Conservation (phyloP, 2,888 invertebrate species). For the Agrotis exclamationis region DNA sequence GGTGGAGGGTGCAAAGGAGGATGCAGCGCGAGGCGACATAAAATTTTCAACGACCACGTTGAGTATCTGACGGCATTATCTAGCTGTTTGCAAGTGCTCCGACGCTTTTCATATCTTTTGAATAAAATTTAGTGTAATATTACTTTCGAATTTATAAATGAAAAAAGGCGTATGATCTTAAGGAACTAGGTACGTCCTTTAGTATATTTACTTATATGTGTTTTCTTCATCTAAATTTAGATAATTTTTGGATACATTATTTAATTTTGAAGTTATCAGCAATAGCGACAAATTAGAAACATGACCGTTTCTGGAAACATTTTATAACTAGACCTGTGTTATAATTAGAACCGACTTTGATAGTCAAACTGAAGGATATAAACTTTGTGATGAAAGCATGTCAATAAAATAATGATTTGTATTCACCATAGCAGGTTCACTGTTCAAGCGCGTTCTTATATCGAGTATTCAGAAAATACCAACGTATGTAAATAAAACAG, state of each 20-base stretch:
- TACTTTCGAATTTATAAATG: constrained; percentile 44
- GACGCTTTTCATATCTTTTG: constrained; percentile 85
- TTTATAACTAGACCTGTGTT: not conserved
- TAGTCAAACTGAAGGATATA: not conserved
- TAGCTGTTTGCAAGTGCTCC: constrained; percentile 87
- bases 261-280: not conserved
- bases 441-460: constrained; percentile 54
- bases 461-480: constrained; percentile 69
- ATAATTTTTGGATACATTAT: not conserved
- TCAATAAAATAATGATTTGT: constrained; percentile 14
- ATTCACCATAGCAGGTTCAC: constrained; percentile 25
- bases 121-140: constrained; percentile 78
- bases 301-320: not conserved
- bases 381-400: not conserved
- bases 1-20: constrained; percentile 78
- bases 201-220: too few species aligned
- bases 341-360: not conserved
- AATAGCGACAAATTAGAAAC: not conserved
- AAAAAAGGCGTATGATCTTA: constrained; percentile 13
- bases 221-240: too few species aligned
- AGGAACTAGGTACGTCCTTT: not conserved
- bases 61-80: constrained; percentile 89
- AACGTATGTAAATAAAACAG: constrained; percentile 74
- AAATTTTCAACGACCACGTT: constrained; percentile 88
- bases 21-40: constrained; percentile 87